Base-by-base conservation (phyloP, 1,140 invertebrate species). In the Brevipalpus yothersi region DNA sequence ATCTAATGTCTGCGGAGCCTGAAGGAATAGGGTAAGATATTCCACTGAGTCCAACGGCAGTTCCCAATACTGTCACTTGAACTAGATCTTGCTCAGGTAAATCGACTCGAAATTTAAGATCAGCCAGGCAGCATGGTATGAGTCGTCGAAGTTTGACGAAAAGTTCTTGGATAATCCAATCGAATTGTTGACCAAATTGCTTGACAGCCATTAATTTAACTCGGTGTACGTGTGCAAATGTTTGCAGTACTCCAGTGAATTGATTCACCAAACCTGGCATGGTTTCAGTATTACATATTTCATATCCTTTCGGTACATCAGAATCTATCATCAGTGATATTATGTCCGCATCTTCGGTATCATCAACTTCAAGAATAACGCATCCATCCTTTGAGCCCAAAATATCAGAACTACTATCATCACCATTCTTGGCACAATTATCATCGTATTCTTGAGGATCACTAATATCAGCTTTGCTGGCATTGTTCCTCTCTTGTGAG, bases 171-270 rank as follows among this genome's bases (percentile, higher is more conserved):
- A 81, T 69, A 40, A 82, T 69, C 61, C 71, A 69, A 57, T 80
- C 79, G 66, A 86, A 82, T 65, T 82, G 78, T 65, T 78, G 69
- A 40, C 71, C 70, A 56, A 76, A 72, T 56, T 71, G 67, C 23
- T 72, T 60, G 23, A 45, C 71, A 8, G 71, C 62, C 13, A 79
- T 75, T 15, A 86, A 75, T 66, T 82, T 82, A 0, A 79, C 78
- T 49, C 83, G 75, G 71, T 81, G 86, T 19, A 89, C 79, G 72
- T 86, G 83, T 1, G 81, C 84, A 67, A 90, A 89, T 82, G 88
- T 87, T 73, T 90, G 82, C 45, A 87, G 69, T 71, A 86, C 86
- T 64, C 77, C 77, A 0, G 81, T 77, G 42, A 76, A 66, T 60
- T 70, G 66, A 54, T 79, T 8, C n/a, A 23, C 75, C 58, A 83